Evolutionary conservation across 2,113 vertebrate species (phyloP).

Genomic region (Illadopsis cleaveri): DNA sequence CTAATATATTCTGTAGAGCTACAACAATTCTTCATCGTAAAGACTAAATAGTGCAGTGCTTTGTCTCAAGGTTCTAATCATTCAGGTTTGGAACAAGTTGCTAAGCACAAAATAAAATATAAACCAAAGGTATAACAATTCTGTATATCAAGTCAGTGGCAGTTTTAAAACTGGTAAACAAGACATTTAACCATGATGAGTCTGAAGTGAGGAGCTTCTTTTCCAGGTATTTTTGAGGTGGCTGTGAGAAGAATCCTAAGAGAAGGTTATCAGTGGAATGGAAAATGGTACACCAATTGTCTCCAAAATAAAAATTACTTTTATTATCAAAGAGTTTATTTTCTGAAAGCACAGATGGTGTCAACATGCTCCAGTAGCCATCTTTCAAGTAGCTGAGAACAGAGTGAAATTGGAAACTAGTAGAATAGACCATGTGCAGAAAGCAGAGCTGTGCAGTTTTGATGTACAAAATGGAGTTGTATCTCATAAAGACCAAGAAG

Average conservation of each 20-base stretch:
- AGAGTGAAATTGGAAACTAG: neutral
- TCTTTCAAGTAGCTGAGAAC: neutral
- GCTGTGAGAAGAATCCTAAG: neutral
- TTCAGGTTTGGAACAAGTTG: neutral
- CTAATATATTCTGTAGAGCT: neutral
- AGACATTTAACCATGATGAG: neutral
- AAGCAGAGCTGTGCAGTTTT: neutral
- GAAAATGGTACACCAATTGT: neutral
- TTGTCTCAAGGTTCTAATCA: neutral
- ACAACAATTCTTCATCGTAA: neutral
- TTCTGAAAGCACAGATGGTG: slow-evolving; percentile 19
- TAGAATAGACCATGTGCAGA: neutral
- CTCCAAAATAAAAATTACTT: slow-evolving; percentile 8
- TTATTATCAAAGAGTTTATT: neutral
- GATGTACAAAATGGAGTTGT: neutral
- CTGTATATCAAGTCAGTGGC: neutral
- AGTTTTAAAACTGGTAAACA: neutral
- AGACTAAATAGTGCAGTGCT: neutral
- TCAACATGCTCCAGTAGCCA: slow-evolving; percentile 5
- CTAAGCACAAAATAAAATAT: neutral
- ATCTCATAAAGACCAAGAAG: neutral
- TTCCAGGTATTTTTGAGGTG: neutral
- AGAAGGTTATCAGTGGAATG: neutral
- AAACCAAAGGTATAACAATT: fast-evolving
- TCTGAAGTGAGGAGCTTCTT: neutral